Conservation (phyloP, 2,888 invertebrate genomes). For the Cinara cedri region DNA sequence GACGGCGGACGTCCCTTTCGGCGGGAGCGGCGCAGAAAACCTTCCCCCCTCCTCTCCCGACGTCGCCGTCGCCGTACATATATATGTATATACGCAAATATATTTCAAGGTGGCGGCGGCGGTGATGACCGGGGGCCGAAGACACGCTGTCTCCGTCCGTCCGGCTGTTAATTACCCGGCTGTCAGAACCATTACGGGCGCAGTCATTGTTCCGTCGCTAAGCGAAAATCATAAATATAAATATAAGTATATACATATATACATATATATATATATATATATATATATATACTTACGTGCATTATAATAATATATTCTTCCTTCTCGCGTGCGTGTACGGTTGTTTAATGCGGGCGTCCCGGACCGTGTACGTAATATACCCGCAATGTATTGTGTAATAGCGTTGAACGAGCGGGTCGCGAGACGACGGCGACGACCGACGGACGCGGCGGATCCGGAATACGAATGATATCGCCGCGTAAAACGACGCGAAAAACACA, state of each 20-base stretch:
- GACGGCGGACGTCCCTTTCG: slow-evolving; percentile 10
- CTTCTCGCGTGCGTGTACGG: neutral
- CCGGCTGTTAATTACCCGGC: slow-evolving; percentile 51
- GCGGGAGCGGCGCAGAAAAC: neutral
- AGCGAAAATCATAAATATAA: slow-evolving; percentile 30
- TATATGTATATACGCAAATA: slow-evolving; percentile 32
- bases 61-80: neutral
- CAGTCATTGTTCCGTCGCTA: slow-evolving; percentile 9
- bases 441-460: too few relatives aligned
- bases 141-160: slow-evolving; percentile 54
- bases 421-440: too few relatives aligned
- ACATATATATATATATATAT: neutral
- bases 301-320: neutral
- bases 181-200: slow-evolving; percentile 53
- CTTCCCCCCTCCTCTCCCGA: neutral
- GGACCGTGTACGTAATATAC: too few relatives aligned
- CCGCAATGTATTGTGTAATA: too few relatives aligned
- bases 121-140: slow-evolving; percentile 37
- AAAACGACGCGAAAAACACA: too few relatives aligned
- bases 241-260: neutral
- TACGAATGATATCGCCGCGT: too few relatives aligned
- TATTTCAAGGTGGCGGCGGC: neutral
- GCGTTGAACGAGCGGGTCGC: too few relatives aligned
- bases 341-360: neutral
- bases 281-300: too few relatives aligned